Evolutionary conservation across 1,140 invertebrate species (phyloP), one percentile per base, ranked within the genome.

Genomic region (Macrosteles quadrilineatus): DNA sequence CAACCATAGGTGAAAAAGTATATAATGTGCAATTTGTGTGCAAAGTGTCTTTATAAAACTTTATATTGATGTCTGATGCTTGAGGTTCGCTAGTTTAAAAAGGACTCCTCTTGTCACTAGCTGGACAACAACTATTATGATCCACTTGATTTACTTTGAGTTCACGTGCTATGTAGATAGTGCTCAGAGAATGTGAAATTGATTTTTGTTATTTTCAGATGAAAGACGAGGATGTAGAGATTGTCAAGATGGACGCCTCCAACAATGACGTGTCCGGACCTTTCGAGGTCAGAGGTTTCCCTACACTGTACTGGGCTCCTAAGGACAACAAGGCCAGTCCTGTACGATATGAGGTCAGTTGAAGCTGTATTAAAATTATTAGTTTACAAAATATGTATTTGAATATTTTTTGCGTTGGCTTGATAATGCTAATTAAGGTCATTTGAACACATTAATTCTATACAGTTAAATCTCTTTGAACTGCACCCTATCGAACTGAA

Each of bases 181-280:
- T n/a, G n/a, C n/a, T n/a, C n/a, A n/a, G n/a, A n/a, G n/a, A 36
- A 36, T 14, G 32, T 36, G 4, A 36, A 36, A 36, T 14, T 6
- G 32, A 36, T 36, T 36, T 14, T 6, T 36, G 32, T 36, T 4
- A 32, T 55, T 70, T 77, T 75, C 79, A 92, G 85, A 80, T 99
- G 76, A 88, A 88, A 73, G 83, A 91, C 76, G 97, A 99, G 81
- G 87, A 94, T 71, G 88, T 99, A 17, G 89, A 87, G 62, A 97
- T 99, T 79, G 93, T 98, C 0, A 99, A 99, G 80, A 94, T 99
- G 83, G 98, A 99, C 81, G 97, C 98, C 29, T 98, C 97, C 0
- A 95, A 95, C 53, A 99, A 99, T 82, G 98, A 99, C 85, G 97
- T 98, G 72, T 95, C 96, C 70, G 81, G 88, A n/a, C 80, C 84